Evolutionary conservation across 2,113 vertebrate genomes (phyloP).

Genomic region (Dipodomys merriami): DNA sequence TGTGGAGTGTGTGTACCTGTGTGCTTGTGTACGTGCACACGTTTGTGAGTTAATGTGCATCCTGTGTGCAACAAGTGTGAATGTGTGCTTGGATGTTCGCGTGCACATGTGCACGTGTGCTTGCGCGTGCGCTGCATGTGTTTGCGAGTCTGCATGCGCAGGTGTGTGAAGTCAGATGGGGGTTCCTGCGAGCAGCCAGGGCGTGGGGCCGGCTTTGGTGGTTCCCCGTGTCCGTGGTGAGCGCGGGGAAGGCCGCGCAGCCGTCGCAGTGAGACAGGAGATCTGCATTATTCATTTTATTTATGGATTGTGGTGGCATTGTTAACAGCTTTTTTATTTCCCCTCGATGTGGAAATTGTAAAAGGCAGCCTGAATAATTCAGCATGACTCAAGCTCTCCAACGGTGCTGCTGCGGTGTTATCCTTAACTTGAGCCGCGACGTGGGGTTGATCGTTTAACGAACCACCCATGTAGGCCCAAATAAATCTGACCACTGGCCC

Average conservation of each 20-base stretch:
- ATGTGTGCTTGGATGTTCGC: too few relatives aligned
- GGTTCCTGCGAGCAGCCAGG: background rate
- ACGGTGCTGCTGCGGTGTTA: too few relatives aligned
- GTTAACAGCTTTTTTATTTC: constrained; percentile 60
- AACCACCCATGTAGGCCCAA: background rate
- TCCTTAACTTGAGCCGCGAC: too few relatives aligned
- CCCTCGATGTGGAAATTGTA: constrained; percentile 67
- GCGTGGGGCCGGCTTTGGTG: too few relatives aligned
- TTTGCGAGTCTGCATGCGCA: background rate
- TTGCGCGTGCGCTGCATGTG: too few relatives aligned
- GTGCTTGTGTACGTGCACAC: too few relatives aligned
- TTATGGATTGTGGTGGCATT: constrained; percentile 70
- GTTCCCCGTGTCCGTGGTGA: too few relatives aligned
- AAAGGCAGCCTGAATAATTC: constrained; percentile 72
- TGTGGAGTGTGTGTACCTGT: too few relatives aligned
- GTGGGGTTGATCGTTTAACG: constrained; percentile 40
- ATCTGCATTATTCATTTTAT: constrained; percentile 79
- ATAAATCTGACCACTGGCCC: background rate
- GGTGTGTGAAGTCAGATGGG: background rate
- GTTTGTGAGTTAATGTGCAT: background rate
- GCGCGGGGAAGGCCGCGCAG: constrained; percentile 5
- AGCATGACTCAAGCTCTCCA: constrained; percentile 67
- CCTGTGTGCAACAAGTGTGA: background rate
- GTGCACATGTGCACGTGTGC: too few relatives aligned
- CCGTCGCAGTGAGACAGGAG: constrained; percentile 29